phyloP scores from a whole-genome alignment of 2,888 invertebrate species.

The Julus scandinavius region DNA sequence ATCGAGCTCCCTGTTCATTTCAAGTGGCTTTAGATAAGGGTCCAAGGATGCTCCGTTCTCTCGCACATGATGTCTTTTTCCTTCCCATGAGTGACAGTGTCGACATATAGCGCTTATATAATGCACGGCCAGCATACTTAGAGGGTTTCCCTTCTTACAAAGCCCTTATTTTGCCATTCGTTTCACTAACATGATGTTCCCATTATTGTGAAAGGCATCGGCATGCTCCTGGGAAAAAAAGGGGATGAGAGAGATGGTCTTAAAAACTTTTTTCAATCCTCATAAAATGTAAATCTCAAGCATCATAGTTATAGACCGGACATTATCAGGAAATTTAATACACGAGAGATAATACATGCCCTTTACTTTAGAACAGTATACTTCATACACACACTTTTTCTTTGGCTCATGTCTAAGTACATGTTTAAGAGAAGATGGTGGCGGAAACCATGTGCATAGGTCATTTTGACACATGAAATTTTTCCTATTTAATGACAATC shows the following conservation, averaged over 20 bases:
- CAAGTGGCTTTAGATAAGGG: constrained; percentile 14
- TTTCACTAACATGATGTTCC: constrained; percentile 27
- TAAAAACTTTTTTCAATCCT: constrained; percentile 4
- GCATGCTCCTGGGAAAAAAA: neutral
- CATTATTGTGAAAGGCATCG: constrained; percentile 27
- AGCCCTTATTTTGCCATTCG: constrained; percentile 27
- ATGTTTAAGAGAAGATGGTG: neutral
- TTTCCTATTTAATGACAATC: constrained; percentile 27
- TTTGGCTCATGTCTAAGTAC: neutral
- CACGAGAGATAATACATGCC: neutral
- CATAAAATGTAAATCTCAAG: neutral
- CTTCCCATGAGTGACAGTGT: constrained; percentile 19
- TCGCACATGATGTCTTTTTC: neutral
- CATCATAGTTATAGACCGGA: neutral
- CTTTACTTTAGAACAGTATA: neutral
- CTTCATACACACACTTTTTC: neutral
- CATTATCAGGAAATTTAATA: constrained; percentile 33
- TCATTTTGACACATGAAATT: constrained; percentile 27
- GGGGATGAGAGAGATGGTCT: constrained; percentile 8
- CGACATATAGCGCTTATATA: neutral
- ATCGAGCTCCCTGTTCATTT: constrained; percentile 5
- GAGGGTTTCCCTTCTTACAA: neutral
- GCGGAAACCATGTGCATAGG: constrained; percentile 4
- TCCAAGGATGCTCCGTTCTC: neutral
- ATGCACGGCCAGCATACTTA: constrained; percentile 5